A percentile compares a stretch with the other conserved stretches of the same genome.
Evolutionary conservation across 2,888 invertebrate genomes (phyloP).

Genomic region (Eubasilissa splendida): DNA sequence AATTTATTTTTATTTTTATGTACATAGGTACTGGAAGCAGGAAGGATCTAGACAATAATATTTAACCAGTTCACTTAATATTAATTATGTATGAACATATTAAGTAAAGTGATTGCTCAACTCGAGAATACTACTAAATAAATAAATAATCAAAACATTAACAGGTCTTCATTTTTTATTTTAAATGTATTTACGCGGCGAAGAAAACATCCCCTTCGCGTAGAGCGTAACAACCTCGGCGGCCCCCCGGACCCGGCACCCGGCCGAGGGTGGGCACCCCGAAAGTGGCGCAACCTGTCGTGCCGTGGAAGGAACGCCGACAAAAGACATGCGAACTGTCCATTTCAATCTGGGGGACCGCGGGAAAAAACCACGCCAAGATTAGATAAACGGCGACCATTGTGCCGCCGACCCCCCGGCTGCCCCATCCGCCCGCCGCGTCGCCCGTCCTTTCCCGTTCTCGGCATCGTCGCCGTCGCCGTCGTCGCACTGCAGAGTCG

Average conservation of each 20-base stretch:
- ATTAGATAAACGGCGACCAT: conserved; percentile 57
- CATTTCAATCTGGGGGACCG: conserved; percentile 59
- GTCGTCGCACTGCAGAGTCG: conserved; percentile 7
- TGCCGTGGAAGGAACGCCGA: conserved; percentile 40
- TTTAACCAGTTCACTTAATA: too few relatives aligned
- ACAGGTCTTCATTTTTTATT: background rate
- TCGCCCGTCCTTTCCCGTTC: conserved; percentile 61
- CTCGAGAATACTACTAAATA: too few relatives aligned
- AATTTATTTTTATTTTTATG: too few relatives aligned
- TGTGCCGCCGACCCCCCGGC: conserved; percentile 59
- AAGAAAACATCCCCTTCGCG: conserved; percentile 7
- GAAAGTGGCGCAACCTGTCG: conserved; percentile 36
- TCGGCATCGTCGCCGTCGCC: background rate
- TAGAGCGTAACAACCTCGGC: conserved; percentile 7
- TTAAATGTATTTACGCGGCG: background rate
- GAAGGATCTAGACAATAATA: too few relatives aligned
- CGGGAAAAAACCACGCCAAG: conserved; percentile 52
- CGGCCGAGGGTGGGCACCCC: conserved; percentile 7
- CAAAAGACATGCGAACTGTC: conserved; percentile 60
- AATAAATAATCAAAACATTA: too few relatives aligned
- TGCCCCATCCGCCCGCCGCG: conserved; percentile 60
- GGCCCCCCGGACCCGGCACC: background rate
- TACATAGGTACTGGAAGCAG: too few relatives aligned
- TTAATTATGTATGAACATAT: too few relatives aligned
- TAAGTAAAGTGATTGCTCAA: too few relatives aligned